Evolutionary conservation across 1,140 invertebrate species (phyloP).

Genomic region (Ips nitidus): DNA sequence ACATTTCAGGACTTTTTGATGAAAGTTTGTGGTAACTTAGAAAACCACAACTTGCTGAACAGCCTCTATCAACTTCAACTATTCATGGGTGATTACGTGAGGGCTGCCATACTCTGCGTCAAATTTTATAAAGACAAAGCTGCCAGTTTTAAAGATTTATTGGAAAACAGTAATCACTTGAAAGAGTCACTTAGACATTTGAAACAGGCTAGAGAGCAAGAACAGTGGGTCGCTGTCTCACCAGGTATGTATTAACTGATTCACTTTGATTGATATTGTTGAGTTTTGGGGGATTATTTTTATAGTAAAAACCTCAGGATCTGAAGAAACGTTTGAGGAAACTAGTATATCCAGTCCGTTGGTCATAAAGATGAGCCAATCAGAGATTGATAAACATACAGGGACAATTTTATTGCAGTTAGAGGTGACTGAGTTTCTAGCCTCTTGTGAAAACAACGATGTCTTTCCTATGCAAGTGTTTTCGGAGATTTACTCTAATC

Average conservation of each 20-base stretch:
- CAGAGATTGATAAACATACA: conserved; percentile 68
- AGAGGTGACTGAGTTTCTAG: conserved; percentile 68
- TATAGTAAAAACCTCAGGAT: conserved; percentile 6
- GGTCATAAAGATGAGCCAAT: conserved; percentile 66
- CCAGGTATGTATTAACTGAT: conserved; percentile 40
- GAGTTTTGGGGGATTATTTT: not conserved
- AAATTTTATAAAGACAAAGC: conserved; percentile 64
- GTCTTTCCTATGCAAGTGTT: conserved; percentile 33
- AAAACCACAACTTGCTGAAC: conserved; percentile 63
- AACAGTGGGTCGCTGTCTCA: conserved; percentile 51
- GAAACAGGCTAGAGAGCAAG: conserved; percentile 55
- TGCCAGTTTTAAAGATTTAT: conserved; percentile 59
- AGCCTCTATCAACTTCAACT: conserved; percentile 70
- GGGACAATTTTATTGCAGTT: conserved; percentile 69
- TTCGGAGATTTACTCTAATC: conserved; percentile 16
- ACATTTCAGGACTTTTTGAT: conserved; percentile 60
- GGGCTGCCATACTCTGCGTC: conserved; percentile 74
- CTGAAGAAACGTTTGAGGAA: conserved; percentile 52
- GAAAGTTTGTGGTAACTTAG: conserved; percentile 66
- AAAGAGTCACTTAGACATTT: conserved; percentile 65
- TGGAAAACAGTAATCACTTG: conserved; percentile 58
- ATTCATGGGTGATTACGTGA: conserved; percentile 66
- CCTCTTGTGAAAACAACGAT: conserved; percentile 57
- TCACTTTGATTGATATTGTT: not conserved
- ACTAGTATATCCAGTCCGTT: conserved; percentile 49